Evolutionary conservation across 2,888 invertebrate genomes (phyloP).

Genomic region (Ophion costatus): DNA sequence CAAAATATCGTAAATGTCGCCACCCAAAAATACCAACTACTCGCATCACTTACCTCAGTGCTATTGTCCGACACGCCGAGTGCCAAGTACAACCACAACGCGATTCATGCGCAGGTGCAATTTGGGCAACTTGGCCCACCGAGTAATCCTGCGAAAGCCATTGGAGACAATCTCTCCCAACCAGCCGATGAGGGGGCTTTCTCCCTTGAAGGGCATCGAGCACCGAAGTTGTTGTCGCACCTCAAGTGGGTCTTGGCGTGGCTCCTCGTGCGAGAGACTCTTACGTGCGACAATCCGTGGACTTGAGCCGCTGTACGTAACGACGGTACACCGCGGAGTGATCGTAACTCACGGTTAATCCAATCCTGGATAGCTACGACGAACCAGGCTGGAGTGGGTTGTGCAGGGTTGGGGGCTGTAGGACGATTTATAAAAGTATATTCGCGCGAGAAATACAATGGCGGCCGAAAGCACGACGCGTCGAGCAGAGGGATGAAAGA

Average conservation of each 20-base stretch:
- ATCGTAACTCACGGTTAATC: constrained; percentile 79
- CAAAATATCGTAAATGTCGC: neutral
- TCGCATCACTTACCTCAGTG: neutral
- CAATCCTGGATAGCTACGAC: constrained; percentile 71
- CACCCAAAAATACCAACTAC: neutral
- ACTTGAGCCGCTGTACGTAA: neutral
- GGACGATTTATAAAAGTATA: constrained; percentile 75
- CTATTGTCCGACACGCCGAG: neutral
- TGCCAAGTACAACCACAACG: too few species aligned
- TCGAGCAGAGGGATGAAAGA: constrained; percentile 50
- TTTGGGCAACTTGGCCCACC: neutral
- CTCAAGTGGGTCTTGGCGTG: constrained; percentile 47
- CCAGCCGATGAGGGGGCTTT: neutral
- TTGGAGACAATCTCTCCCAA: neutral
- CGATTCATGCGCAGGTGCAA: neutral
- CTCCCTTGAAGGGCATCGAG: neutral
- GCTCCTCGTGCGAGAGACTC: constrained; percentile 20
- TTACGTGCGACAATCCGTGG: neutral
- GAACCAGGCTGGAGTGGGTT: constrained; percentile 18
- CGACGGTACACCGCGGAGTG: constrained; percentile 47
- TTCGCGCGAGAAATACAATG: constrained; percentile 73
- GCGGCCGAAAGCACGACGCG: constrained; percentile 43
- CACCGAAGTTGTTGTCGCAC: constrained; percentile 6
- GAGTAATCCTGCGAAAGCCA: neutral
- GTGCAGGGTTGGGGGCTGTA: constrained; percentile 56